These are phyloP conservation scores for Rhopilema esculentum DNA, from an alignment of 30 jellyfish, hydroid and myxozoan species.

Conservation along the genomic window DNA sequence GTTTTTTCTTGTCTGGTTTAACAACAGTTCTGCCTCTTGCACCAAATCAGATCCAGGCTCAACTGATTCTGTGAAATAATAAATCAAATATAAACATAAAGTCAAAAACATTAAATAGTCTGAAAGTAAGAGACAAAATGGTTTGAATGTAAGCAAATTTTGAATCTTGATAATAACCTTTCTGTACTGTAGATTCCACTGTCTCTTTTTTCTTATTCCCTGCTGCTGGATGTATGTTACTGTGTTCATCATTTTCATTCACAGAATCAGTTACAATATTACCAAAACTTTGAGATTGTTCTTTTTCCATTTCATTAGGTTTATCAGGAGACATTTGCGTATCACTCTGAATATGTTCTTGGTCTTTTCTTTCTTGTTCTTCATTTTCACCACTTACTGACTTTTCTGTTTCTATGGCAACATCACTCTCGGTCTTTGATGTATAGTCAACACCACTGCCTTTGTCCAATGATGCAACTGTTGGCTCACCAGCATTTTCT, in stretches of 20 bases:
- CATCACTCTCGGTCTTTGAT: neutral
- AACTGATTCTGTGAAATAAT: neutral
- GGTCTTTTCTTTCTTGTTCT: neutral
- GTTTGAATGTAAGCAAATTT: neutral
- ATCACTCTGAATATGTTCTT: neutral
- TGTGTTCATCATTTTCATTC: neutral
- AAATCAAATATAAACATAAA: neutral
- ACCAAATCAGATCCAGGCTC: constrained; percentile 33
- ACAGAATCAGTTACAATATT: neutral
- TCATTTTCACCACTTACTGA: neutral
- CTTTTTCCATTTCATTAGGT: neutral
- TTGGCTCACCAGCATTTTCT: neutral
- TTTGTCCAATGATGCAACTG: neutral
- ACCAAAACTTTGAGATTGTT: neutral
- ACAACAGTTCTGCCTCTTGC: constrained; percentile 61
- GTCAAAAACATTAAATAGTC: neutral
- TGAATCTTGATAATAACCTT: neutral
- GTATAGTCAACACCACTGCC: neutral
- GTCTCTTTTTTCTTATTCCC: neutral
- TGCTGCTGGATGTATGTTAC: neutral
- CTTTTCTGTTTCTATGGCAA: neutral
- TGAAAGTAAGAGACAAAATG: neutral
- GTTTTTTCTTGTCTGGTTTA: constrained; percentile 76
- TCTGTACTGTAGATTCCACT: neutral
- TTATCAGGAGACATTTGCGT: neutral